These are phyloP conservation scores for Drosophila subsilvestris DNA, from an alignment of 2,888 invertebrate species.

Conservation along the genomic window DNA sequence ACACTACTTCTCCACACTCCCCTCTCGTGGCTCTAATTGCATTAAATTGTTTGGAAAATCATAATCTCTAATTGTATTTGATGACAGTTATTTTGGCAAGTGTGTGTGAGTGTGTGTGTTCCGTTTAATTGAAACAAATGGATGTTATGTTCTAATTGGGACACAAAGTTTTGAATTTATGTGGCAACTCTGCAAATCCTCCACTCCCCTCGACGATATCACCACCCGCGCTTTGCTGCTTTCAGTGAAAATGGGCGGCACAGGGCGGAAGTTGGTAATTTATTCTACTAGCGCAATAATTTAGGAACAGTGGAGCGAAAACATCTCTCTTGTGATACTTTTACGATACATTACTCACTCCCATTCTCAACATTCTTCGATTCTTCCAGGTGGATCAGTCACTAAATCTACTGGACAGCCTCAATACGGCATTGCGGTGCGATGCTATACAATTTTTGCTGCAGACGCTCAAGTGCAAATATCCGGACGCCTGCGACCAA, in stretches of 20 bases:
- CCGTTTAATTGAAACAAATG: slow-evolving; percentile 54
- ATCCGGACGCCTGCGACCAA: slow-evolving; percentile 82
- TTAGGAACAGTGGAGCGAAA: slow-evolving; percentile 40
- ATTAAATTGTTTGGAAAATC: slow-evolving; percentile 82
- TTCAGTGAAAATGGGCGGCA: slow-evolving; percentile 46
- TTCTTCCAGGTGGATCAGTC: slow-evolving; percentile 82
- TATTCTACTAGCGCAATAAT: slow-evolving; percentile 54
- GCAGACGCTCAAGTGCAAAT: slow-evolving; percentile 82
- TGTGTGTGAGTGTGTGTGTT: slow-evolving; percentile 23
- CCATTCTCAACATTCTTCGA: background rate
- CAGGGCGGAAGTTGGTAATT: slow-evolving; percentile 65
- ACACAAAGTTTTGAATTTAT: slow-evolving; percentile 39
- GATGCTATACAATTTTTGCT: slow-evolving; percentile 83
- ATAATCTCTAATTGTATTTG: slow-evolving; percentile 80
- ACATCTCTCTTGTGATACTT: background rate
- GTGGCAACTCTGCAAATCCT: slow-evolving; percentile 48
- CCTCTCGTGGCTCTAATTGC: slow-evolving; percentile 66
- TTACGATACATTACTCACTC: background rate
- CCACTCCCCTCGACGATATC: slow-evolving; percentile 1
- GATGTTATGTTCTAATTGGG: slow-evolving; percentile 44
- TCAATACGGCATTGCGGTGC: slow-evolving; percentile 80
- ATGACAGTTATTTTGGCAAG: slow-evolving; percentile 59
- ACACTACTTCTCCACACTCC: slow-evolving; percentile 12
- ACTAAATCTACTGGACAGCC: slow-evolving; percentile 81
- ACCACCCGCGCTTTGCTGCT: slow-evolving; percentile 20